Conservation (phyloP, 2,797 vertebrate genomes). For the Danio choprae region DNA sequence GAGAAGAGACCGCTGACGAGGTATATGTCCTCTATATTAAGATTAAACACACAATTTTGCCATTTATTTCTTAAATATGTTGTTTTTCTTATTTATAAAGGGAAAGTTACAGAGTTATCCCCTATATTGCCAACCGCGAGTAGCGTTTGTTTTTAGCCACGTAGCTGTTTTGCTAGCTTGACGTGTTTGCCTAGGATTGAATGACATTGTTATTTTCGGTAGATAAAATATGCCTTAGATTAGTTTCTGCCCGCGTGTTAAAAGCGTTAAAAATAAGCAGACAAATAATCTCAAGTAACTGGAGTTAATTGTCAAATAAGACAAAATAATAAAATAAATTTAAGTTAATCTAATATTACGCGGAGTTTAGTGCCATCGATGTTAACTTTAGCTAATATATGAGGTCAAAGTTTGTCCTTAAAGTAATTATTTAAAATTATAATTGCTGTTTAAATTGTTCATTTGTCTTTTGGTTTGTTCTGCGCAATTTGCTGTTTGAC, state of each 20-base stretch:
- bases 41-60: background rate
- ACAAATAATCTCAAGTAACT: background rate
- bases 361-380: too few relatives aligned
- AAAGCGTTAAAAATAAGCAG: background rate
- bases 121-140: too few relatives aligned
- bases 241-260: background rate
- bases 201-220: conserved; percentile 1
- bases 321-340: too few relatives aligned
- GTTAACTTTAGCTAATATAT: too few relatives aligned
- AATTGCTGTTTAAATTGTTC: too few relatives aligned
- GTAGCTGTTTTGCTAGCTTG: conserved; percentile 37
- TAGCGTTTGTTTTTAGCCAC: conserved; percentile 29
- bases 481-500: background rate
- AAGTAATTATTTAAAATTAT: too few relatives aligned
- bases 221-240: background rate
- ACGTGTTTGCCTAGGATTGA: background rate
- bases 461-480: background rate
- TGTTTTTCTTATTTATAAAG: background rate
- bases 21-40: background rate
- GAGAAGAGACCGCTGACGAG: conserved; percentile 5
- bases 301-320: too few relatives aligned
- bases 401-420: too few relatives aligned
- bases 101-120: background rate
- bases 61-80: background rate
- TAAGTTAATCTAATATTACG: too few relatives aligned